These are phyloP conservation scores for Lathamus discolor DNA, from an alignment of 2,113 vertebrate genomes.

Conservation along the genomic window DNA sequence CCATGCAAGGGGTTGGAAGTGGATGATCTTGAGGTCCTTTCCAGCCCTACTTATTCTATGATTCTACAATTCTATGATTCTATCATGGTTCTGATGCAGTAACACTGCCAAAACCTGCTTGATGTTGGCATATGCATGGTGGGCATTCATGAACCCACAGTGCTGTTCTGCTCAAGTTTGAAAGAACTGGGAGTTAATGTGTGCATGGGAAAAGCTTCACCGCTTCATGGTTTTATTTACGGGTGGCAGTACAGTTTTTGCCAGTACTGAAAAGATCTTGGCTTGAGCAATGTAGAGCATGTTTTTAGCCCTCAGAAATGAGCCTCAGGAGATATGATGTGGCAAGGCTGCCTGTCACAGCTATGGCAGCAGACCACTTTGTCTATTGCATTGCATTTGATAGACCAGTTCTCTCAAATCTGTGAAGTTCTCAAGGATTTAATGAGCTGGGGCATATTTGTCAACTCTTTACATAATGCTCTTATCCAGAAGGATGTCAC, in stretches of 20 bases:
- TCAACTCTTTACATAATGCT: neutral
- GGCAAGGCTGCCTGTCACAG: too few relatives aligned
- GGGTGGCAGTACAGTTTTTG: neutral
- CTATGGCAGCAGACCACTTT: neutral
- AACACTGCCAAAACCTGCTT: neutral
- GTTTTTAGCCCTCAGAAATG: neutral
- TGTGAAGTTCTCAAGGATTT: neutral
- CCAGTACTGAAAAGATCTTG: neutral
- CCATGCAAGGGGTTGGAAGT: too few relatives aligned
- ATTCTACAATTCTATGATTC: neutral
- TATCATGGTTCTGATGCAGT: rapidly evolving
- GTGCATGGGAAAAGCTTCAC: neutral
- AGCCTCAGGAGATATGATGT: rapidly evolving
- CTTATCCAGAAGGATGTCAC: neutral
- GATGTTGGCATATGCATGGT: neutral
- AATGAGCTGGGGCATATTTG: neutral
- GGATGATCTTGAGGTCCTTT: neutral
- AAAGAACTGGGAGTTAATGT: neutral
- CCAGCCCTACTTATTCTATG: neutral
- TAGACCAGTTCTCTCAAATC: neutral
- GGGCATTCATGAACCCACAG: neutral
- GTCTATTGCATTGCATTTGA: rapidly evolving
- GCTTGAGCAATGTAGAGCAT: neutral
- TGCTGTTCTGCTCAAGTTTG: rapidly evolving
- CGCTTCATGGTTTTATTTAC: neutral